phyloP scores from a whole-genome alignment of 2,888 invertebrate genomes.

The Zygothrica quintamaculata region DNA sequence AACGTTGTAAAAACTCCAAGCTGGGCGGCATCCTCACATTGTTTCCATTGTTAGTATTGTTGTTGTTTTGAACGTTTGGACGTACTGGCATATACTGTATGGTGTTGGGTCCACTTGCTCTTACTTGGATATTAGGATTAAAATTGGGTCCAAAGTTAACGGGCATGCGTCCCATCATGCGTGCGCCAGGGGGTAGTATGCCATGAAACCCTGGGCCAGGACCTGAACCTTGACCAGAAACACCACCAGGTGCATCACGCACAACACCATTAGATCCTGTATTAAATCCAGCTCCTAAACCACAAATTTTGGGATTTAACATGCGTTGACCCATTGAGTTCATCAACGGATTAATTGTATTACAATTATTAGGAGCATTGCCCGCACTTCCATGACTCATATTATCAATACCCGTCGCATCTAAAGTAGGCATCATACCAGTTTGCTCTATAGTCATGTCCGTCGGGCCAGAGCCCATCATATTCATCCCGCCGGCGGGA shows the following conservation, averaged over 20 bases:
- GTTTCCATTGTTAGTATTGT: slow-evolving; percentile 82
- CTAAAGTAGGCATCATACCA: slow-evolving; percentile 69
- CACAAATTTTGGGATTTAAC: slow-evolving; percentile 88
- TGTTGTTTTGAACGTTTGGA: slow-evolving; percentile 91
- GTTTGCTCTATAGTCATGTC: slow-evolving; percentile 78
- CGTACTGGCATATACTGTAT: slow-evolving; percentile 98
- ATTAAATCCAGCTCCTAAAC: slow-evolving; percentile 61
- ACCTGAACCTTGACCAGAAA: slow-evolving; percentile 30
- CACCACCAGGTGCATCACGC: slow-evolving; percentile 72
- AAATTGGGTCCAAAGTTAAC: slow-evolving; percentile 86
- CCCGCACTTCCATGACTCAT: slow-evolving; percentile 69
- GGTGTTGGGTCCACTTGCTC: slow-evolving; percentile 98
- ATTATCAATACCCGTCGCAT: slow-evolving; percentile 84
- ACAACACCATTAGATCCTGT: slow-evolving; percentile 55
- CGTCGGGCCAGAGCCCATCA: slow-evolving; percentile 56
- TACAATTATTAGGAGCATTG: slow-evolving; percentile 64
- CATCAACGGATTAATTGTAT: slow-evolving; percentile 84
- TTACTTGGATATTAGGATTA: slow-evolving; percentile 93
- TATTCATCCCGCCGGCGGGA: slow-evolving; percentile 68
- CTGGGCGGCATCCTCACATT: slow-evolving; percentile 93
- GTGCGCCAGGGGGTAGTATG: slow-evolving; percentile 80
- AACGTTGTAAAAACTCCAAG: slow-evolving; percentile 94
- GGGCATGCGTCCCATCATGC: slow-evolving; percentile 88
- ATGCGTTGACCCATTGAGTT: slow-evolving; percentile 85
- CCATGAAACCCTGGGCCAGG: slow-evolving; percentile 68